Percentiles rank a stretch among this genome's conserved stretches.
Conservation (phyloP, 2,113 vertebrate species). For the Cyprinodon brontotheroides region DNA sequence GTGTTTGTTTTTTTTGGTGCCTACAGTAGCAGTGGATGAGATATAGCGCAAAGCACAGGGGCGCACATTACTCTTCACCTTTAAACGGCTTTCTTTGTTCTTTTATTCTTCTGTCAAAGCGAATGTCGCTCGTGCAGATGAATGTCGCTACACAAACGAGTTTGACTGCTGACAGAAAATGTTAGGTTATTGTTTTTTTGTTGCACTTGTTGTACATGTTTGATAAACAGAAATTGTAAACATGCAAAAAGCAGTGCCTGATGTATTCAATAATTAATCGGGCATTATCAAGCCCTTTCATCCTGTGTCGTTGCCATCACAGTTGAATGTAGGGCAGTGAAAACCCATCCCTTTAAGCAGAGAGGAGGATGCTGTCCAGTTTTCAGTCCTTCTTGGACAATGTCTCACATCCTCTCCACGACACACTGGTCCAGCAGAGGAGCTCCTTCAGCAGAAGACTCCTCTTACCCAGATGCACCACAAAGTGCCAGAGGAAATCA, state of each 20-base stretch:
- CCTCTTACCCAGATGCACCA: no score
- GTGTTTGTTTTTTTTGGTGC: constrained; percentile 9
- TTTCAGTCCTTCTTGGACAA: no score
- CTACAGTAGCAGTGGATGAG: not conserved
- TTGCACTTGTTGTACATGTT: not conserved
- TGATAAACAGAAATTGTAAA: not conserved
- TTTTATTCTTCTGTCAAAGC: not conserved
- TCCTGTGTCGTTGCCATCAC: no score
- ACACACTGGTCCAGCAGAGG: no score
- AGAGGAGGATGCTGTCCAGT: no score
- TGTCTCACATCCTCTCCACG: no score
- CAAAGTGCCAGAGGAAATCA: no score
- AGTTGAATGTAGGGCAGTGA: no score
- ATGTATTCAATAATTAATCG: not conserved
- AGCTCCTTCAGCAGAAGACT: no score
- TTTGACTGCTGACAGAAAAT: not conserved
- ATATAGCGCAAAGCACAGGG: not conserved
- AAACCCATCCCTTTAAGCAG: no score
- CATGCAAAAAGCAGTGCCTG: not conserved
- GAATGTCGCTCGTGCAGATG: not conserved
- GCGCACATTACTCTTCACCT: not conserved
- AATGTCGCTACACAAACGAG: not conserved
- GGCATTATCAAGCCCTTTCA: no score
- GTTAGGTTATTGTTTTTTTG: not conserved
- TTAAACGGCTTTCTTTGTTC: not conserved